phyloP scores from a whole-genome alignment of 2,113 vertebrate genomes.

The Lates calcarifer region DNA sequence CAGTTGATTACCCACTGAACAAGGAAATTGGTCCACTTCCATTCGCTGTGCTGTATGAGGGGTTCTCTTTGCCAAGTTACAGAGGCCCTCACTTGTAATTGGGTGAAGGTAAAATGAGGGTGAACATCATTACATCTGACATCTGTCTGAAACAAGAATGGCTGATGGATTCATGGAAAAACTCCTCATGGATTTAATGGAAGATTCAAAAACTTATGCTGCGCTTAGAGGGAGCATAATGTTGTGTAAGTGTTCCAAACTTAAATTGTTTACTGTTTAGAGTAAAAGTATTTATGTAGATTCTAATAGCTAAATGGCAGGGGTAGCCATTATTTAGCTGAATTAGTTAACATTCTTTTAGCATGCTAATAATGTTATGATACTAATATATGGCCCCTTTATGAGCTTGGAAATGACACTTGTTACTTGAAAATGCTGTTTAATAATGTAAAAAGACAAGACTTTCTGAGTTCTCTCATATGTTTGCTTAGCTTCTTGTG shows the following conservation, averaged over 20 bases:
- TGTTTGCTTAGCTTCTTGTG: no score
- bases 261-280: background rate
- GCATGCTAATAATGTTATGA: no score
- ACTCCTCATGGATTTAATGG: background rate
- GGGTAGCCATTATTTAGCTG: no score
- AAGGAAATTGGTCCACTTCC: background rate
- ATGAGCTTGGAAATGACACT: no score
- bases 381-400: no score
- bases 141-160: background rate
- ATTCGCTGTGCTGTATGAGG: background rate
- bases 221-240: background rate
- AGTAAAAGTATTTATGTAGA: background rate
- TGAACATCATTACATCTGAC: constrained; percentile 15
- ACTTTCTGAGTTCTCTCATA: no score
- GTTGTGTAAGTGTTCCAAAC: background rate
- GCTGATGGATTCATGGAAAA: background rate
- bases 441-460: no score
- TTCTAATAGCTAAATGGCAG: no score
- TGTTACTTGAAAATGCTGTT: no score
- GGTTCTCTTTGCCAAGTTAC: background rate
- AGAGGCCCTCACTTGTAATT: constrained; percentile 14
- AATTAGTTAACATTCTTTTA: no score
- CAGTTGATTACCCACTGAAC: constrained; percentile 20
- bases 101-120: background rate
- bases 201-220: constrained; percentile 7